A percentile compares a stretch with the other conserved stretches of the same genome.
phyloP scores from a whole-genome alignment of 2,113 vertebrate genomes.

The Lamprotornis superbus region DNA sequence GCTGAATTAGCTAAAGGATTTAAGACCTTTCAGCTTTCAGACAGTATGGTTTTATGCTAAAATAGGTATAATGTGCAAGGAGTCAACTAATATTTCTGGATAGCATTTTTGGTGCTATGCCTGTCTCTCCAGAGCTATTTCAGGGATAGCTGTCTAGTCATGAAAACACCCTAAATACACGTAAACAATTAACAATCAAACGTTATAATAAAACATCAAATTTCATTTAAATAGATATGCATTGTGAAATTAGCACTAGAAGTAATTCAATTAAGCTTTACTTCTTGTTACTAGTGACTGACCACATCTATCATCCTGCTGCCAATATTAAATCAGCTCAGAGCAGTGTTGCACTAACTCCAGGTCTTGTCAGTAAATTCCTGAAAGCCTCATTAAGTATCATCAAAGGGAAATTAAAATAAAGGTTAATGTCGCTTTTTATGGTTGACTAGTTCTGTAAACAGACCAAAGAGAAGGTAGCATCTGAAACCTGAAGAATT shows the following conservation, averaged over 20 bases:
- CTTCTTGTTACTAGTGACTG: background rate
- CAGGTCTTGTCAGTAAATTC: background rate
- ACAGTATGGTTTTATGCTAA: background rate
- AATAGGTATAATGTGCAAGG: background rate
- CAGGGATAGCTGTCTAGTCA: background rate
- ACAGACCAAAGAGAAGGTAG: constrained; percentile 34
- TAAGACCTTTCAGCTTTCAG: background rate
- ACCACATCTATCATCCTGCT: background rate
- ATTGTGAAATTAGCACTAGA: background rate
- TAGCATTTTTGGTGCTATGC: background rate
- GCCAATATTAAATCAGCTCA: background rate
- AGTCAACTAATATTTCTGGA: background rate
- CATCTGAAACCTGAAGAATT: constrained; percentile 44
- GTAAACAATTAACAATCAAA: background rate
- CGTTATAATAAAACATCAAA: background rate
- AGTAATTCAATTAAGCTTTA: background rate
- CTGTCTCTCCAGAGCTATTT: background rate
- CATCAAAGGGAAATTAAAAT: constrained; percentile 41
- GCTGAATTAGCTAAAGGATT: background rate
- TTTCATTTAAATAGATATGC: background rate
- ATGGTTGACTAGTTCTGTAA: constrained; percentile 46
- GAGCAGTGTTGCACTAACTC: background rate
- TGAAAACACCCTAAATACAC: background rate
- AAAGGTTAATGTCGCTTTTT: constrained; percentile 68
- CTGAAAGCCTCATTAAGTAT: background rate